Percentiles rank a stretch among this genome's conserved stretches.
Conservation (phyloP, 2,113 vertebrate genomes). For the Aleadryas rufinucha region DNA sequence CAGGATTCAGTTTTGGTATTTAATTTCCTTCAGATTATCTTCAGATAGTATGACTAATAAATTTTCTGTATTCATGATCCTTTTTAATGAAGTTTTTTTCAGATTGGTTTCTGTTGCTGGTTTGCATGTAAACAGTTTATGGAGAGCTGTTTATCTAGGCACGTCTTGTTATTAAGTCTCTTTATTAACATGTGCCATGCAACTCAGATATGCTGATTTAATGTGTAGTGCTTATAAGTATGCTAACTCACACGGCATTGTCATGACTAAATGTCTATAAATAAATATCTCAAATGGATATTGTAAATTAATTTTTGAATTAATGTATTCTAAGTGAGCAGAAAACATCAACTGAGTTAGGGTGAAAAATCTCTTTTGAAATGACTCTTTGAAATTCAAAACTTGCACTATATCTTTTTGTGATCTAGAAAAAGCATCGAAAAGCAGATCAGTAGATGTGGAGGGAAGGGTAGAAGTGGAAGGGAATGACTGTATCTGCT, state of each 20-base stretch:
- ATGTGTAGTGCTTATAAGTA: not conserved
- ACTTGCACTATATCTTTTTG: not conserved
- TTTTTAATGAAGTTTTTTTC: not conserved
- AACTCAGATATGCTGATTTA: not conserved
- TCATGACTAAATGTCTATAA: not conserved
- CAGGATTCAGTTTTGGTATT: not conserved
- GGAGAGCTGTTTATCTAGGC: not conserved
- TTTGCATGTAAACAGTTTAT: not conserved
- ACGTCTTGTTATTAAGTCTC: not conserved
- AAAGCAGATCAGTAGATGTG: not conserved
- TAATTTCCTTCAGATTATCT: not conserved
- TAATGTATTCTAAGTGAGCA: not conserved
- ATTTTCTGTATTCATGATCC: not conserved
- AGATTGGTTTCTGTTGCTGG: not conserved
- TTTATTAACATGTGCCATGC: not conserved
- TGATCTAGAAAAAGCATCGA: not conserved
- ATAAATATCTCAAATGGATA: not conserved
- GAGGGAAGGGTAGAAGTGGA: not conserved
- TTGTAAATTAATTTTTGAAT: not conserved
- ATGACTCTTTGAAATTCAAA: not conserved
- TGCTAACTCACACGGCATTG: not conserved
- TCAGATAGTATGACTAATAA: not conserved
- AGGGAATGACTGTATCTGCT: not conserved
- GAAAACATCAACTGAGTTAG: not conserved
- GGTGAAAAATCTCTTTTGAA: not conserved